Evolutionary conservation across 2,113 vertebrate genomes (phyloP).

Genomic region (Actinemys pallida): DNA sequence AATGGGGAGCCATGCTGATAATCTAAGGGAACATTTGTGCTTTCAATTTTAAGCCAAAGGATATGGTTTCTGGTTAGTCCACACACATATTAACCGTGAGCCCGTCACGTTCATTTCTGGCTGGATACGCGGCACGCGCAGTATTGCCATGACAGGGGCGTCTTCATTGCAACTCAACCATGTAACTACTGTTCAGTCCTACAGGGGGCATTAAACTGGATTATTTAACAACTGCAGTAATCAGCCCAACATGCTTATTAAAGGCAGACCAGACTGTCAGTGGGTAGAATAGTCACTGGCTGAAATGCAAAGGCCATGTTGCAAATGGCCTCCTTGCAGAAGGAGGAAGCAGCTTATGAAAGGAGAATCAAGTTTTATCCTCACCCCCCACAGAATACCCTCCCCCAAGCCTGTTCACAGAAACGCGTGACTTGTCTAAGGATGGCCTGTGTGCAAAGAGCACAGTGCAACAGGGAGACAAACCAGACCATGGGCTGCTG

Average conservation of each 20-base stretch:
- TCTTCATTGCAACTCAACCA: rapidly evolving
- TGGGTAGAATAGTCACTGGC: rapidly evolving
- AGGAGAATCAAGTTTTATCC: not conserved
- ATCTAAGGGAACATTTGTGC: not conserved
- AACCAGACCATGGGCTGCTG: not conserved
- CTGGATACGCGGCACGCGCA: rapidly evolving
- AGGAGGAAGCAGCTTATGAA: not conserved
- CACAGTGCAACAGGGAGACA: not conserved
- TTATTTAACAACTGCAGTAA: not conserved
- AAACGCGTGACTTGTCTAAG: not conserved
- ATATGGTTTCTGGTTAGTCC: rapidly evolving
- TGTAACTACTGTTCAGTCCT: rapidly evolving
- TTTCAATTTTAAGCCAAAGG: not conserved
- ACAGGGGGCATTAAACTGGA: rapidly evolving
- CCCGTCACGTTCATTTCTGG: not conserved
- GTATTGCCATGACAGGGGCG: rapidly evolving
- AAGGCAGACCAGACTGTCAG: rapidly evolving
- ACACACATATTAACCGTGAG: not conserved
- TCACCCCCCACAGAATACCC: too few relatives aligned
- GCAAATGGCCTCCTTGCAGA: not conserved
- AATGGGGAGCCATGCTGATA: not conserved
- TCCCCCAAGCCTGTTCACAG: not conserved
- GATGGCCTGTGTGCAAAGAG: not conserved
- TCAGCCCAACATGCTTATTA: not conserved
- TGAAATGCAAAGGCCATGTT: rapidly evolving